A percentile compares a stretch with the other conserved stretches of the same genome.
phyloP scores from a whole-genome alignment of 2,113 vertebrate genomes.

The Narcine bancroftii region DNA sequence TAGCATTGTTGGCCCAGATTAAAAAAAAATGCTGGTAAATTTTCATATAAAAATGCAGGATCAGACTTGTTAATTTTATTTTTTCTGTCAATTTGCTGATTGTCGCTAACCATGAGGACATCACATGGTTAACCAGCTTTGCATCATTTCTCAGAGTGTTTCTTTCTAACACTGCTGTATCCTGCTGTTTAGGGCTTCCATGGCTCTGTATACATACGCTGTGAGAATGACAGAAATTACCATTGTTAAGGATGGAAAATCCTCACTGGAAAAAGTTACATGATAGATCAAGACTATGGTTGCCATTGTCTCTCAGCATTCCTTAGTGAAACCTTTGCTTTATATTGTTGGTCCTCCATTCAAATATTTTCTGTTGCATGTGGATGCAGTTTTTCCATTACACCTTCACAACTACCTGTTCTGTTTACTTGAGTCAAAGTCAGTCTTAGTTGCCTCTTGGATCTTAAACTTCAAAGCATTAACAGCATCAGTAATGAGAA shows the following conservation, averaged over 20 bases:
- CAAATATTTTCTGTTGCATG: background rate
- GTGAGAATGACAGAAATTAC: background rate
- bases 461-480: background rate
- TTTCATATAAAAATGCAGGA: background rate
- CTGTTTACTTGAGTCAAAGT: background rate
- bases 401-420: background rate
- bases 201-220: background rate
- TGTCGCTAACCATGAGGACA: background rate
- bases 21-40: background rate
- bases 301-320: background rate
- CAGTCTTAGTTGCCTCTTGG: background rate
- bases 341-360: background rate
- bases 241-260: background rate
- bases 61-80: background rate
- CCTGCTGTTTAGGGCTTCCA: background rate
- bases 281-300: background rate
- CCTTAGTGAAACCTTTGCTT: background rate
- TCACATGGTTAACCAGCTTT: background rate
- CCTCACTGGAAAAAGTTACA: background rate
- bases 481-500: background rate
- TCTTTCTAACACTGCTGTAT: background rate
- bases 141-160: background rate
- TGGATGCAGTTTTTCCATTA: background rate
- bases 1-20: background rate
- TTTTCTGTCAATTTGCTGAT: background rate